Base-by-base conservation (phyloP, 2,888 invertebrate genomes). In the Allygus modestus region DNA sequence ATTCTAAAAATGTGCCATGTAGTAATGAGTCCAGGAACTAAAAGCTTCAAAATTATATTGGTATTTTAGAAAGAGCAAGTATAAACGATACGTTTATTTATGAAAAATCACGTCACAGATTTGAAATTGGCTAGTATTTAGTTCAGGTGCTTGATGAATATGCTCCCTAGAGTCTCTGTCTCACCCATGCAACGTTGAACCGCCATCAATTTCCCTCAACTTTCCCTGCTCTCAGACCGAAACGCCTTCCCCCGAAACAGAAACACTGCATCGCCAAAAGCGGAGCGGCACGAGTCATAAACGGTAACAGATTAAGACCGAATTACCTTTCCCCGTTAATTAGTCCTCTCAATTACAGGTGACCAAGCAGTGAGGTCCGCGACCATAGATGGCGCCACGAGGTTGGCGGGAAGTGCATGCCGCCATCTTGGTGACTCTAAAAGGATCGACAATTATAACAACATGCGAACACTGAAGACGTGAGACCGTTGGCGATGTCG, bases 301-400 rank as follows among this genome's bases (percentile, higher is more conserved):
- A 65, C 65, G 65, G 65, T 65, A 65, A 31, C 65, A 65, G 65
- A 65, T 65, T 65, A 58, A 65, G 65, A 65, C 65, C 65, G 65
- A 65, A 65, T 65, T 65, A 65, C 65, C 65, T 65, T 65, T 65
- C 65, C 65, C 58, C 26, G 65, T 28, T 65, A 65, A 65, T 65
- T 65, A 65, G 65, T 65, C 65, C 23, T 58, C 58, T 58, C 58
- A 23, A 58, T 58, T 58, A 58, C 58, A 9, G 58, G 58, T 20
- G 58, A 58, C 58, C 51, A 23, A 58, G 58, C 15, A 17, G 51
- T 51, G 51, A 20, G 54, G 23, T 9, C 31, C 28, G 65, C 65
- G 65, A 28, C 65, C 65, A 28, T 65, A 65, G 65, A 65, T 65
- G 65, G 65, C 65, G 65, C 65, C 65, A 65, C 65, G 54, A 65